Evolutionary conservation across 1,140 invertebrate species (phyloP).

Genomic region (Odontomachus brunneus): DNA sequence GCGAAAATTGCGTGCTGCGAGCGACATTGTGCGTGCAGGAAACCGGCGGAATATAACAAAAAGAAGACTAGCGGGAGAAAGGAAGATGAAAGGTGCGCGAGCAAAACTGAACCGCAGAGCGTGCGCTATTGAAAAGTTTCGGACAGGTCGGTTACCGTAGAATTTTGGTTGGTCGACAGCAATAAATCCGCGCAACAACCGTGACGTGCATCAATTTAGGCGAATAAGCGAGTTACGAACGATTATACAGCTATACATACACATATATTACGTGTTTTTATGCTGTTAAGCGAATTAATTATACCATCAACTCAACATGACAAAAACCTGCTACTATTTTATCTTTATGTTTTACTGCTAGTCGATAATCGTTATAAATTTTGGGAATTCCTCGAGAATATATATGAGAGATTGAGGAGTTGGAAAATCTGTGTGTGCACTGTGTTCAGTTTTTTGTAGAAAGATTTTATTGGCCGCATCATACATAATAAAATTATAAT

Average conservation of each 20-base stretch:
- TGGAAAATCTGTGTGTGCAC: too few species aligned
- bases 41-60: slow-evolving; percentile 29
- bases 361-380: too few species aligned
- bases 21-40: slow-evolving; percentile 49
- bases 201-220: slow-evolving; percentile 45
- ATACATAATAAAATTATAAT: too few species aligned
- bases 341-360: not conserved
- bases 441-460: too few species aligned
- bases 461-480: too few species aligned
- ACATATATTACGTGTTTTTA: slow-evolving; percentile 46
- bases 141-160: slow-evolving; percentile 42
- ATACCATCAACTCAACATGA: not conserved
- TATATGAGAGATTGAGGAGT: too few species aligned
- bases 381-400: too few species aligned
- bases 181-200: slow-evolving; percentile 46
- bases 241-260: not conserved
- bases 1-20: slow-evolving; percentile 32
- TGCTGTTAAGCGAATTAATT: slow-evolving; percentile 12
- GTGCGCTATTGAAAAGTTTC: slow-evolving; percentile 53
- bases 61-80: slow-evolving; percentile 1
- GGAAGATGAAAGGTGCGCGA: slow-evolving; percentile 29
- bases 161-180: slow-evolving; percentile 27
- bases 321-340: slow-evolving; percentile 9
- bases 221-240: slow-evolving; percentile 22
- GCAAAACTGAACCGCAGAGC: slow-evolving; percentile 28